Evolutionary conservation across 1,140 invertebrate species (phyloP), one percentile per base, ranked within the genome.

Genomic region (Sipha flava): DNA sequence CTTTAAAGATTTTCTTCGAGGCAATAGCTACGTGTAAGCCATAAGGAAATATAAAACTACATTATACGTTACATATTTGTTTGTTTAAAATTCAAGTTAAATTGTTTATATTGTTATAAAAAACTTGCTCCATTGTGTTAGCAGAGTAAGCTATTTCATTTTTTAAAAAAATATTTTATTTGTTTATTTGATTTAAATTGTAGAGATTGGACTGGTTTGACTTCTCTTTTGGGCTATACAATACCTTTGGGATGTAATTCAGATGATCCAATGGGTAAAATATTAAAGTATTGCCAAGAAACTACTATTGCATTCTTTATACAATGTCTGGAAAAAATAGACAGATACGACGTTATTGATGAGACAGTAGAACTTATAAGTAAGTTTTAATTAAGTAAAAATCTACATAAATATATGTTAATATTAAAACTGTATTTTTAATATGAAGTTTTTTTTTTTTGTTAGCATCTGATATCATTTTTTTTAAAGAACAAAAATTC

Each of bases 201-300:
- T 81, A 90, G 91, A 80, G 90, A 92, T 84, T 92, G 90, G 91
- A 86, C 89, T 81, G 91, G 91, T 26, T 83, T 92, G 9, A 90
- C 89, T 0, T 86, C 89, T 79, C 82, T 90, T 81, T 70, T 85
- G 59, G 84, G 87, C 43, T 85, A 87, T 40, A 85, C 84, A 26
- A 83, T 90, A 59, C 83, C 85, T 37, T 83, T 84, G 0, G 84
- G 87, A 80, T 40, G 81, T 18, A 88, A 91, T 85, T 89, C 89
- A 1, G 88, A 87, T 40, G 84, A 82, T 16, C 84, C 86, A 68
- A 85, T 91, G 21, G 82, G 91, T 0, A 85, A 85, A 66, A 81
- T 86, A 54, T 88, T 89, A 86, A 83, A 85, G 45, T 83, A 86
- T 26, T 84, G 85, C 62, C 81, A 83, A 1, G 68, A 85, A 21